Conservation (phyloP, 2,797 vertebrate species). For the Pseudocheirus occidentalis region DNA sequence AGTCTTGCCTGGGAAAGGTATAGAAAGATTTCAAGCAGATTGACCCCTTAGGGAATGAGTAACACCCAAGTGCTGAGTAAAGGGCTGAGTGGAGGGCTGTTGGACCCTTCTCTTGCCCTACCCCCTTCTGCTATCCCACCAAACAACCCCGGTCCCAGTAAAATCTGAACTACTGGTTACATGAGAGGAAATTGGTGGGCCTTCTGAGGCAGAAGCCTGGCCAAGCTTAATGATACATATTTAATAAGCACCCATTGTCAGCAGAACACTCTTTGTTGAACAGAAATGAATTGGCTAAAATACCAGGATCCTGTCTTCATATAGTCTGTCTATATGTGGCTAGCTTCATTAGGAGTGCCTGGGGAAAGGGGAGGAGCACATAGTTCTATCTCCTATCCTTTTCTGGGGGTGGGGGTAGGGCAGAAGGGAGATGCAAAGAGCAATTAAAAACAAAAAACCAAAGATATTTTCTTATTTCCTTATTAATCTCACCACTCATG, state of each 20-base stretch:
- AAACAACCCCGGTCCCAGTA: not conserved
- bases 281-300: not conserved
- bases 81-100: not conserved
- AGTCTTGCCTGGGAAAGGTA: not conserved
- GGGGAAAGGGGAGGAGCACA: not conserved
- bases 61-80: not conserved
- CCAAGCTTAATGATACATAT: not conserved
- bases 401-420: not conserved
- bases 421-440: not conserved
- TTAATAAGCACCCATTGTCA: not conserved
- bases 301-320: not conserved
- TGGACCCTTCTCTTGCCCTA: not conserved
- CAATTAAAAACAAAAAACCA: not conserved
- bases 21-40: not conserved
- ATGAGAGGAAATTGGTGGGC: not conserved
- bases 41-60: not conserved
- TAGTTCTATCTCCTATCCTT: not conserved
- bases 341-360: not conserved
- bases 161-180: not conserved
- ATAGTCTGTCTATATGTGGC: not conserved
- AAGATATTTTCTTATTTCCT: not conserved
- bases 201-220: not conserved
- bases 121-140: not conserved
- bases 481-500: not conserved
- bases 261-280: not conserved